Base-by-base conservation (phyloP, 2,888 invertebrate species). In the Selenia dentaria region DNA sequence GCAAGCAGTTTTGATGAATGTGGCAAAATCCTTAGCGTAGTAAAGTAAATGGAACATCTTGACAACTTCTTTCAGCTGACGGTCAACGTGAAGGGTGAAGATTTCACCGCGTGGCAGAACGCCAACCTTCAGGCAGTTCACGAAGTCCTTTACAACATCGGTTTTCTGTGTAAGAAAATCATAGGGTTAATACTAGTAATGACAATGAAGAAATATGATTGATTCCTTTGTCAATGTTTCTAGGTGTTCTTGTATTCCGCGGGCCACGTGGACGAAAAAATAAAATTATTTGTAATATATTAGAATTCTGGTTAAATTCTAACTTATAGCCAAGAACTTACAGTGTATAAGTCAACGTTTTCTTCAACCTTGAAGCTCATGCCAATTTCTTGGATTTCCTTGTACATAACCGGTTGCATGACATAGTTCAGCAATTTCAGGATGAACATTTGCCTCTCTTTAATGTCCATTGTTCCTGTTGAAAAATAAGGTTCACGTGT, bases 131-230 rank as follows among this genome's bases (percentile, higher is more conserved):
- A 91, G 76, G 45, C 85, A 74, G 41, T 91, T 84, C n/a, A 91
- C 67, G 74, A 93, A 93, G 54, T 90, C 85, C 55, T 93, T 91
- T 2, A 94, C 92, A 28, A 87, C 87, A 61, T 93, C 92, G 6
- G 78, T 74, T 70, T 92, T 91, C 92, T 93, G 78, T 11, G 24
- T 26, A 47, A 9, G 1, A 31, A 6, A 20, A 14, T 22, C 6
- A 16, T 16, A 5, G 1, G 14, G 9, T 16, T 18, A 31, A 14
- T 31, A 3, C 1, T 10, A 1, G 1, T 16, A 6, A 28, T 4
- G 22, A 6, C 22, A 22, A n/a, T n/a, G n/a, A n/a, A n/a, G n/a
- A n/a, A n/a, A n/a, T n/a, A n/a, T n/a, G n/a, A n/a, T n/a, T n/a
- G n/a, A n/a, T n/a, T n/a, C n/a, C n/a, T n/a, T n/a, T n/a, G n/a